These are phyloP conservation scores for Beaufortia kweichowensis DNA, from an alignment of 2,113 vertebrate genomes.

Conservation along the genomic window DNA sequence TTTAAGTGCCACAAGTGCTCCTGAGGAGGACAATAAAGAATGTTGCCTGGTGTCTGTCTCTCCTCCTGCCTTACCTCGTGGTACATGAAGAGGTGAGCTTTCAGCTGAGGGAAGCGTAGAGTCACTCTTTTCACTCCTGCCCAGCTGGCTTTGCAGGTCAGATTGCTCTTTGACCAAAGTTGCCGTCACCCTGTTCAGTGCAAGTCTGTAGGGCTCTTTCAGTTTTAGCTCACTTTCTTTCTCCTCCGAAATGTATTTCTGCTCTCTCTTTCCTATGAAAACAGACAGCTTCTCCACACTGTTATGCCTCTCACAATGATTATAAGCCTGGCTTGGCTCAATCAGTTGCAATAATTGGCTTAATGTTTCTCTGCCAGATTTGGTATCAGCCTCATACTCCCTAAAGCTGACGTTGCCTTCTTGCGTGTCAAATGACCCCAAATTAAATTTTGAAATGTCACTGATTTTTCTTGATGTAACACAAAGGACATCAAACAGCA, in stretches of 20 bases:
- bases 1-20: constrained; percentile 68
- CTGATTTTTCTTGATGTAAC: constrained; percentile 87
- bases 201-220: constrained; percentile 65
- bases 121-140: constrained; percentile 57
- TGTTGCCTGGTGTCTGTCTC: constrained; percentile 74
- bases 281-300: constrained; percentile 56
- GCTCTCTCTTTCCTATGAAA: constrained; percentile 52
- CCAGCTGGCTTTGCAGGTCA: constrained; percentile 60
- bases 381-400: constrained; percentile 50
- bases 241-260: constrained; percentile 59
- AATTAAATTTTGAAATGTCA: constrained; percentile 71
- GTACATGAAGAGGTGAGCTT: constrained; percentile 45
- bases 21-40: constrained; percentile 68
- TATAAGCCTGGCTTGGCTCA: constrained; percentile 55
- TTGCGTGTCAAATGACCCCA: constrained; percentile 57
- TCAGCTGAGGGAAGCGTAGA: constrained; percentile 59
- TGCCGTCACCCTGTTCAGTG: constrained; percentile 55
- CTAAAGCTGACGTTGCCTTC: constrained; percentile 51
- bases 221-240: constrained; percentile 49
- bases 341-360: constrained; percentile 60
- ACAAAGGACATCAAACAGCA: constrained; percentile 85
- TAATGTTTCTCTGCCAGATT: constrained; percentile 60
- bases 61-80: constrained; percentile 45
- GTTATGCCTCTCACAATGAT: constrained; percentile 54
- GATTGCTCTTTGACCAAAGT: constrained; percentile 56